Evolutionary conservation across 2,113 vertebrate species (phyloP).

Genomic region (Archilochus colubris): DNA sequence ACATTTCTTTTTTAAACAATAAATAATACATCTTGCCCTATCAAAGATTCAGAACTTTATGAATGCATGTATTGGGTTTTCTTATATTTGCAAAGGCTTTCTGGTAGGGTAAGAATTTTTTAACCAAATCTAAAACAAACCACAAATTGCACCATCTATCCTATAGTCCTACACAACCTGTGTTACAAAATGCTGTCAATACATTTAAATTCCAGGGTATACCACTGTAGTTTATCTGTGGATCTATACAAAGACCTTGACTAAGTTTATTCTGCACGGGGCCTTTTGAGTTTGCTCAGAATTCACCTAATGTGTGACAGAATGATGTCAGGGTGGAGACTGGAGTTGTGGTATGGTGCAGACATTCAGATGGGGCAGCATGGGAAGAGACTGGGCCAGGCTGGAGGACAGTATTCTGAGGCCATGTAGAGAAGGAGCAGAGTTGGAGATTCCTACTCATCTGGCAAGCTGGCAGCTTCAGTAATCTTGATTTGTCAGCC

Average conservation of each 20-base stretch:
- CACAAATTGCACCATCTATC: neutral
- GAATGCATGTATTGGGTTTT: neutral
- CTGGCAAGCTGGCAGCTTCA: neutral
- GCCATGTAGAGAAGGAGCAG: fast-evolving
- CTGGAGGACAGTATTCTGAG: neutral
- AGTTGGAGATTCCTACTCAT: neutral
- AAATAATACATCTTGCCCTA: neutral
- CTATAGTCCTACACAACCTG: neutral
- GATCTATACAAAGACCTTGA: neutral
- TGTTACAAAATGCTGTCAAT: neutral
- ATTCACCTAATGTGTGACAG: fast-evolving
- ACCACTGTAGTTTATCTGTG: neutral
- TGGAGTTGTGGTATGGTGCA: neutral
- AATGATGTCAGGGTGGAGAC: neutral
- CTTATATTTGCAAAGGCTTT: neutral
- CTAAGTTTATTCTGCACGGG: neutral
- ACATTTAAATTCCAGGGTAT: neutral
- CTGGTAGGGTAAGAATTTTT: neutral
- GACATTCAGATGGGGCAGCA: neutral
- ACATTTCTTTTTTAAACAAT: neutral
- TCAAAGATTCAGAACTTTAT: neutral
- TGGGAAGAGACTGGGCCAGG: neutral
- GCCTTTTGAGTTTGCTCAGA: neutral
- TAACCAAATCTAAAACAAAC: neutral
- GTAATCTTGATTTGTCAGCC: neutral